These are phyloP conservation scores for Cryptoleucopteryx plumbea DNA, from an alignment of 2,113 vertebrate genomes.

Conservation along the genomic window DNA sequence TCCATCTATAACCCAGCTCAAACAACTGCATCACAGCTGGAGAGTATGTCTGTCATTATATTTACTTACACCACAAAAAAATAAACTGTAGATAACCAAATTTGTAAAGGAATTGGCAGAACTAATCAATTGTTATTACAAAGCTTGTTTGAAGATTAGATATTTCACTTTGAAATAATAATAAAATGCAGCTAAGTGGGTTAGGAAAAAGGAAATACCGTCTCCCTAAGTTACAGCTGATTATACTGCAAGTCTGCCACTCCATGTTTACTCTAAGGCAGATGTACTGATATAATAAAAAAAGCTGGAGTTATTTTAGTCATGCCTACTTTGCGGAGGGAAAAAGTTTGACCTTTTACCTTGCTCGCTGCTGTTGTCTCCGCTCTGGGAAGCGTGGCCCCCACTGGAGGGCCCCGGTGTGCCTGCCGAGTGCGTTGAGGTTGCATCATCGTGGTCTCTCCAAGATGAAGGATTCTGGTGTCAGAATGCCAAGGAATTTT, in stretches of 20 bases:
- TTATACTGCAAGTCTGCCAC: slow-evolving; percentile 51
- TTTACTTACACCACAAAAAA: slow-evolving; percentile 62
- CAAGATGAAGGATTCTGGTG: slow-evolving; percentile 98
- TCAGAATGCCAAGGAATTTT: slow-evolving; percentile 77
- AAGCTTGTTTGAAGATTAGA: slow-evolving; percentile 72
- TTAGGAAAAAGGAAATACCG: slow-evolving; percentile 64
- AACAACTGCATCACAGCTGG: slow-evolving; percentile 36
- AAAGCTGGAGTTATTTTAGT: slow-evolving; percentile 69
- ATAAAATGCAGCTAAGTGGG: slow-evolving; percentile 65
- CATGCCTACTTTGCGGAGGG: slow-evolving; percentile 68
- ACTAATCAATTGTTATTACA: slow-evolving; percentile 76
- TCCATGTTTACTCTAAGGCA: slow-evolving; percentile 68
- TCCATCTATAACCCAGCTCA: neutral
- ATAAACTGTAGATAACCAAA: slow-evolving; percentile 76
- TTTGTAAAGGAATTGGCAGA: slow-evolving; percentile 78
- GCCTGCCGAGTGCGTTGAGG: slow-evolving; percentile 97
- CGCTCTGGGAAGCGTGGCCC: slow-evolving; percentile 97
- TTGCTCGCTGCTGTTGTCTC: slow-evolving; percentile 99
- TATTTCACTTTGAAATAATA: slow-evolving; percentile 62
- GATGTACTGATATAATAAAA: slow-evolving; percentile 67
- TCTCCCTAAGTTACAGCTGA: slow-evolving; percentile 63
- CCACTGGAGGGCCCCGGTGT: slow-evolving; percentile 99
- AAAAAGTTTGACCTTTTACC: slow-evolving; percentile 85
- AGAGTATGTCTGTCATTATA: slow-evolving; percentile 37
- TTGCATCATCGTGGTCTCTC: slow-evolving; percentile 99